Evolutionary conservation across 2,797 vertebrate species (phyloP).

Genomic region (Pangasius macronema): DNA sequence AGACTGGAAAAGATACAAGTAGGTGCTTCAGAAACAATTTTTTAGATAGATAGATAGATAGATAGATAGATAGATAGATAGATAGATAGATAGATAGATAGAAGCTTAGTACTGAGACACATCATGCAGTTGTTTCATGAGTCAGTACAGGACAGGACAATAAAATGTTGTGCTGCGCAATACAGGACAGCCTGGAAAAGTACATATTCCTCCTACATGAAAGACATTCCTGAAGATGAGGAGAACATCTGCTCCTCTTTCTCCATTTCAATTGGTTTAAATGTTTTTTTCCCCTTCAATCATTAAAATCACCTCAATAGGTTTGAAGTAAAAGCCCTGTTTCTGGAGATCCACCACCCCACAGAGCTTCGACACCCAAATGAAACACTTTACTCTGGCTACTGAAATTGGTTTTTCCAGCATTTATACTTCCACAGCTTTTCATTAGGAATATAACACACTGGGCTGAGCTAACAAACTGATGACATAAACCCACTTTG

Average conservation of each 20-base stretch:
- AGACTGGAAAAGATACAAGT: neutral
- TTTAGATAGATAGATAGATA: neutral
- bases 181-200: neutral
- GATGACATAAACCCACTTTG: neutral
- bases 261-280: neutral
- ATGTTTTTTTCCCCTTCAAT: neutral
- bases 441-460: neutral
- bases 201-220: neutral
- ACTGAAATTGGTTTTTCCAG: neutral
- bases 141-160: neutral
- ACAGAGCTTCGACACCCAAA: neutral
- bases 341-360: neutral
- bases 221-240: neutral
- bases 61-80: too few relatives aligned
- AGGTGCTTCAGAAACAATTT: neutral
- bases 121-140: neutral
- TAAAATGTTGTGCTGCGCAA: neutral
- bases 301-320: neutral
- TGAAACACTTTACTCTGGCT: neutral
- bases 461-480: neutral
- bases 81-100: too few relatives aligned
- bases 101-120: neutral
- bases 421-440: neutral
- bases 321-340: conserved; percentile 4
- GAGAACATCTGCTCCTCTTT: neutral